Evolutionary conservation across 2,113 vertebrate genomes (phyloP).

Genomic region (Elgaria multicarinata): DNA sequence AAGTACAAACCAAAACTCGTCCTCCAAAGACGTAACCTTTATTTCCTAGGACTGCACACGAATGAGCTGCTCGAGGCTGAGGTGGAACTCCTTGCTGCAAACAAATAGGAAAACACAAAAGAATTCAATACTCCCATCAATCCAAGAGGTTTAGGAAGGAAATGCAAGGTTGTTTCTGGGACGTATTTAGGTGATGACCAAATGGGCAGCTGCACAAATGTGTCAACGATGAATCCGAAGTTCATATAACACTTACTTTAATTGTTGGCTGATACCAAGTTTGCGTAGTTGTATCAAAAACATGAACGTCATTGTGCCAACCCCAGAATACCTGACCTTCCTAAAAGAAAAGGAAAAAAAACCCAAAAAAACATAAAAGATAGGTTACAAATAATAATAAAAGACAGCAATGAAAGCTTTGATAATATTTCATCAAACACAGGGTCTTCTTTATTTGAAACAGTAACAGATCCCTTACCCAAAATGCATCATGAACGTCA

Average conservation of each 20-base stretch:
- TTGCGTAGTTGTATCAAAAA: conserved; percentile 86
- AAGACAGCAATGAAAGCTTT: background rate
- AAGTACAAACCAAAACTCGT: conserved; percentile 87
- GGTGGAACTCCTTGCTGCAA: conserved; percentile 86
- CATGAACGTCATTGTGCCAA: conserved; percentile 95
- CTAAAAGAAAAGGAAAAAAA: conserved; percentile 73
- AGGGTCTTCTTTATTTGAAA: conserved; percentile 6
- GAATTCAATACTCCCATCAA: background rate
- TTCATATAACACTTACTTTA: conserved; percentile 77
- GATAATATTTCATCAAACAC: background rate
- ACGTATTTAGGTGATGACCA: background rate
- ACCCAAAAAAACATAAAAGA: background rate
- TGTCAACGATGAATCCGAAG: background rate
- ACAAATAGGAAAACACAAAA: conserved; percentile 36
- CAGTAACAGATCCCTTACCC: conserved; percentile 80
- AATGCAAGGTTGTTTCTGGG: background rate
- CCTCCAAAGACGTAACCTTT: conserved; percentile 94
- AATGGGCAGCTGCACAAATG: background rate
- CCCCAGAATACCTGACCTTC: conserved; percentile 92
- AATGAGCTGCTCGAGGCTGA: conserved; percentile 91
- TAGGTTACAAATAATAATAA: background rate
- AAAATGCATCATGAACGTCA: conserved; percentile 92
- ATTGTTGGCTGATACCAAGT: conserved; percentile 88
- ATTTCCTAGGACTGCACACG: conserved; percentile 83
- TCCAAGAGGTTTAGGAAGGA: background rate